Conservation (phyloP, 1,140 invertebrate species). For the Procambarus virginalis region DNA sequence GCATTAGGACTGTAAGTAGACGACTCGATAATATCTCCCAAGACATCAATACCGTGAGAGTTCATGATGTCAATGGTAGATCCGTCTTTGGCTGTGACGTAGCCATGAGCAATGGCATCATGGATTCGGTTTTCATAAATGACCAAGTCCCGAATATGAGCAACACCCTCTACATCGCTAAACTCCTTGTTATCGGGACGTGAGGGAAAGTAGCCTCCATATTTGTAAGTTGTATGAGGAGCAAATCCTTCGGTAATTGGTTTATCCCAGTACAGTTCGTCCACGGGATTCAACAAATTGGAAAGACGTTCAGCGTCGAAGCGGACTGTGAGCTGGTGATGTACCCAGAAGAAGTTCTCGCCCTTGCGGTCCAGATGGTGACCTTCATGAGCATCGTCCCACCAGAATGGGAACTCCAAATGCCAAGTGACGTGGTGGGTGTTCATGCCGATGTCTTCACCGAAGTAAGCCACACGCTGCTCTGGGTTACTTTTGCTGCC, state of each 20-base stretch:
- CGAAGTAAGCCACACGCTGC: slow-evolving; percentile 41
- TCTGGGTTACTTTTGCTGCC: slow-evolving; percentile 20
- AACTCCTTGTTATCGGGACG: slow-evolving; percentile 25
- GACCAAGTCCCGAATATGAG: slow-evolving; percentile 12
- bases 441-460: slow-evolving; percentile 41
- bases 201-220: slow-evolving; percentile 34
- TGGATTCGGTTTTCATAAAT: slow-evolving; percentile 34
- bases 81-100: slow-evolving; percentile 12
- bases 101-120: slow-evolving; percentile 41
- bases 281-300: slow-evolving; percentile 28
- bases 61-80: slow-evolving; percentile 14
- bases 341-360: slow-evolving; percentile 47
- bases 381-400: slow-evolving; percentile 9
- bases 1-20: slow-evolving; percentile 36
- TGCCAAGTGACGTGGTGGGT: slow-evolving; percentile 47
- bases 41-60: slow-evolving; percentile 32
- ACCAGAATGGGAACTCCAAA: slow-evolving; percentile 49
- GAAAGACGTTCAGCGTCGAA: slow-evolving; percentile 44
- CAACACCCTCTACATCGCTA: slow-evolving; percentile 34
- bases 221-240: slow-evolving; percentile 35
- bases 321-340: slow-evolving; percentile 42
- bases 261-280: slow-evolving; percentile 34
- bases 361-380: slow-evolving; percentile 42
- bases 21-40: slow-evolving; percentile 50
- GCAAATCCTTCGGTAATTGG: slow-evolving; percentile 25